These are phyloP conservation scores for Isaurus tuberculatus DNA, from an alignment of 92 coral and sea anemone species.

Conservation along the genomic window DNA sequence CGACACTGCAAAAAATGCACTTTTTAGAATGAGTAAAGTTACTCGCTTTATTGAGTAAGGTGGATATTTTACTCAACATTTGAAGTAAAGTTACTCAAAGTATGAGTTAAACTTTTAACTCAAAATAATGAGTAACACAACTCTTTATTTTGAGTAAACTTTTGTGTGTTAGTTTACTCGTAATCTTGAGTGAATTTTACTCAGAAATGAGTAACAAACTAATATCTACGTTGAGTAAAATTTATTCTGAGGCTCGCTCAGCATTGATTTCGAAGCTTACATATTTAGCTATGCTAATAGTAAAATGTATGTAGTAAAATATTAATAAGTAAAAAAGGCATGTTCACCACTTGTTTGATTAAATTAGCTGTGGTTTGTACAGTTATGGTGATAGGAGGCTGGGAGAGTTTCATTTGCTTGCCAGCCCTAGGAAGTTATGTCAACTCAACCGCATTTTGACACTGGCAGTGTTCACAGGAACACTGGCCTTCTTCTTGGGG, in stretches of 20 bases:
- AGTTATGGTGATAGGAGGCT: conserved; percentile 21
- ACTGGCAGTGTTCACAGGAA: conserved; percentile 3
- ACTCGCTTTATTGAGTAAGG: conserved; percentile 15
- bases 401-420: conserved; percentile 15
- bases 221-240: background rate
- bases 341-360: conserved; percentile 6
- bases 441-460: conserved; percentile 10
- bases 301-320: conserved; percentile 1
- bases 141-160: conserved; percentile 1
- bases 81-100: conserved; percentile 24
- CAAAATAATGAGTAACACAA: conserved; percentile 26
- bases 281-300: background rate
- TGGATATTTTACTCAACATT: conserved; percentile 18
- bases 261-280: background rate
- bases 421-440: conserved; percentile 10
- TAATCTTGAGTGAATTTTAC: conserved; percentile 1
- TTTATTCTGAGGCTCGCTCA: background rate
- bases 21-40: conserved; percentile 20
- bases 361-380: conserved; percentile 16
- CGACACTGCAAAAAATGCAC: conserved; percentile 21
- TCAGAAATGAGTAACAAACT: conserved; percentile 7
- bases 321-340: background rate
- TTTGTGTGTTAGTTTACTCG: conserved; percentile 19
- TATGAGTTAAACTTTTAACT: conserved; percentile 21
- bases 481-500: background rate